Evolutionary conservation across 2,797 vertebrate species (phyloP).

Genomic region (Darevskia nairensis): DNA sequence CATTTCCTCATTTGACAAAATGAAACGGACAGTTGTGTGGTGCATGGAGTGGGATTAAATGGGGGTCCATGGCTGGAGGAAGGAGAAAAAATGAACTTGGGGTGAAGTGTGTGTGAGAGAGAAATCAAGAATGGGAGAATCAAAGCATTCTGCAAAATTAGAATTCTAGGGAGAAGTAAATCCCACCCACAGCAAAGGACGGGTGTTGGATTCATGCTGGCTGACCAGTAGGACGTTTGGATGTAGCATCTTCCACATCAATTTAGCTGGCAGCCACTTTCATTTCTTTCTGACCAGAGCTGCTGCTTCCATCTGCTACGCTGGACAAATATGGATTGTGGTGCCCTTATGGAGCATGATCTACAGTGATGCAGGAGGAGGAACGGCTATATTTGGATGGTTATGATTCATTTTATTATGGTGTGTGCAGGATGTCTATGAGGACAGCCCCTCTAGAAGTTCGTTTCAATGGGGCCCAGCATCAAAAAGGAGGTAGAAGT

Average conservation of each 20-base stretch:
- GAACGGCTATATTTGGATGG: not conserved
- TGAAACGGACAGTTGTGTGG: not conserved
- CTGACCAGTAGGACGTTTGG: slow-evolving; percentile 17
- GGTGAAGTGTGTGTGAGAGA: not conserved
- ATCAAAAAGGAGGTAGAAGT: not conserved
- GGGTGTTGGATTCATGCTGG: slow-evolving; percentile 7
- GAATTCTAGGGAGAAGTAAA: not conserved
- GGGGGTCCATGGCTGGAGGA: no score
- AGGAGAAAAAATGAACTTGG: not conserved
- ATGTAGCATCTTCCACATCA: not conserved
- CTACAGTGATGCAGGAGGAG: not conserved
- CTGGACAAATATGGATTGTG: not conserved
- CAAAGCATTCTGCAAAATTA: not conserved
- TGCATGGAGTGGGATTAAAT: not conserved
- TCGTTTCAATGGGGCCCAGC: not conserved
- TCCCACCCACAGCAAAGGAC: not conserved
- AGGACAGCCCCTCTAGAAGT: not conserved
- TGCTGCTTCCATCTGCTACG: slow-evolving; percentile 11
- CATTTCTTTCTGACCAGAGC: slow-evolving; percentile 29
- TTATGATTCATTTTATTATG: slow-evolving; percentile 26
- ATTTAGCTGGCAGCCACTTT: slow-evolving; percentile 25
- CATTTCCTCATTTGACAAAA: not conserved
- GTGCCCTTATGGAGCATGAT: not conserved
- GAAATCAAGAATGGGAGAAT: not conserved
- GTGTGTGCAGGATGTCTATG: not conserved